Evolutionary conservation across 2,888 invertebrate genomes (phyloP), one percentile per base, ranked within the genome.

Genomic region (Leptopilina drosophilae): DNA sequence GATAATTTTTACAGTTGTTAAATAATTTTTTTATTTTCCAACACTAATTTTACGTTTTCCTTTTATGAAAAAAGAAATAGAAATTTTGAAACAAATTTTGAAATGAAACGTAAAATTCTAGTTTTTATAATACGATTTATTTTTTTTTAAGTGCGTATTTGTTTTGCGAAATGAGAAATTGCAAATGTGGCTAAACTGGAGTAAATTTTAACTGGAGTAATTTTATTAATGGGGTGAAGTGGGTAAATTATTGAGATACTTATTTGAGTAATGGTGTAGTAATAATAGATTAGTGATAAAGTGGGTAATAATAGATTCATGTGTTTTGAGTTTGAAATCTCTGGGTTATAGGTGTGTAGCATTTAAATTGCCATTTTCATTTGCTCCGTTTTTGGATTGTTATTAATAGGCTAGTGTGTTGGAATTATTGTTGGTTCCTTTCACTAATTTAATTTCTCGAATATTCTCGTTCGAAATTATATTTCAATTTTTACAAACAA

Each of bases 351-450:
- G 33, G 33, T 33, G 33, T 33, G 33, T 33, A 33, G 33, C 33
- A 33, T 33, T 33, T 33, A 33, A 69, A 49, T 26, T 49, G n/a
- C 69, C 26, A 69, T 69, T 69, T 67, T 49, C 11, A 15, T 53
- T 26, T 14, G 69, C 49, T 49, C 53, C 26, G 12, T 20, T 53
- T 69, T 69, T 69, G 53, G 26, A 14, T 49, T 53, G 53, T 69
- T 53, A 53, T 53, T 69, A 49, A 49, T 49, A 49, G 12, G 1
- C 9, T 33, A 33, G 3, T 33, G 11, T 59, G 12, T n/a, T 59
- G 14, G 26, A n/a, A 53, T 14, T 26, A 12, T 53, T 26, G 26
- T 69, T 46, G 42, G 49, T 46, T 69, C 53, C 69, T 69, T 69
- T 69, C 69, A 69, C 69, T 49, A 53, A 33, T 53, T 53, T 69